These are phyloP conservation scores for Glyptemys insculpta DNA, from an alignment of 2,797 vertebrate genomes.

Conservation along the genomic window DNA sequence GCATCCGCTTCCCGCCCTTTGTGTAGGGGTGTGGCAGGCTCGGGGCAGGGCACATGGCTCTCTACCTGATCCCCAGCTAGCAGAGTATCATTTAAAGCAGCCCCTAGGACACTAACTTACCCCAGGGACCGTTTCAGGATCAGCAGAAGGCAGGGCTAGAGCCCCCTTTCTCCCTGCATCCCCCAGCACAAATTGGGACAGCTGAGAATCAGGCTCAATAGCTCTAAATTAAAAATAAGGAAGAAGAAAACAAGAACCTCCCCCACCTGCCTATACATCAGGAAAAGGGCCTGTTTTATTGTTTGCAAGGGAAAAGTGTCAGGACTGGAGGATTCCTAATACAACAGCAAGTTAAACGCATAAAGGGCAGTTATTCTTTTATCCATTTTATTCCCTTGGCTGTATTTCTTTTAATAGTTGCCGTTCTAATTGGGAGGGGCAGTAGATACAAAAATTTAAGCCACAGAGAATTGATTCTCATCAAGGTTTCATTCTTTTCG, in stretches of 20 bases:
- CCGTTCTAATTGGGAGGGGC: neutral
- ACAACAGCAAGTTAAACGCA: neutral
- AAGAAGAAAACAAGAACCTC: neutral
- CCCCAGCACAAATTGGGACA: neutral
- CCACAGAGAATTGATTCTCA: neutral
- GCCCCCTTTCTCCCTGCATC: neutral
- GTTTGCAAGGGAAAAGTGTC: neutral
- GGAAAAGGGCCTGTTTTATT: neutral
- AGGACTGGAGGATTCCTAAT: neutral
- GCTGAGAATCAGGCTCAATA: neutral
- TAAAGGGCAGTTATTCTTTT: neutral
- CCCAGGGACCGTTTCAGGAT: neutral
- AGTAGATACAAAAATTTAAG: neutral
- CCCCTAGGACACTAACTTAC: neutral
- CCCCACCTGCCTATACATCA: rapidly evolving
- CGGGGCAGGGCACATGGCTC: no score
- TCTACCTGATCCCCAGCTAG: neutral
- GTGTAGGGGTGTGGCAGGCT: no score
- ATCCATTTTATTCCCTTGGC: neutral
- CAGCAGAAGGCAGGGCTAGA: neutral
- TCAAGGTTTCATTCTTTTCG: neutral
- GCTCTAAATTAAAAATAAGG: neutral
- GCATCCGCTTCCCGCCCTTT: neutral
- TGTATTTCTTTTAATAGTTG: neutral
- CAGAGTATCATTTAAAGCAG: neutral